A percentile compares a stretch with the other conserved stretches of the same genome.
phyloP scores from a whole-genome alignment of 2,113 vertebrate genomes.

The Lampris incognitus region DNA sequence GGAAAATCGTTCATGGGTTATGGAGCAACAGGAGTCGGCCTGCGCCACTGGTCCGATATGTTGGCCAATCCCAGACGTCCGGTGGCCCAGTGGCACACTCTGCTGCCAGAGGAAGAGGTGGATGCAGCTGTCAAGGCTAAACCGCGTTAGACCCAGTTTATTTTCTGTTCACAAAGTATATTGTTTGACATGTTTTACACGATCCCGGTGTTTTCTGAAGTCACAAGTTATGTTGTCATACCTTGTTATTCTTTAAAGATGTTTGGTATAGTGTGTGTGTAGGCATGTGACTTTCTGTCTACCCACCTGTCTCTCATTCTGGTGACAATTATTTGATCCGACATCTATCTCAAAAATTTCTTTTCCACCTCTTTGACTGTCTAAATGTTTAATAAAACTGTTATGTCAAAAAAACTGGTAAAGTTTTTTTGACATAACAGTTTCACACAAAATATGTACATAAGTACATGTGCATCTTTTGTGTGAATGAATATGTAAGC shows the following conservation, averaged over 20 bases:
- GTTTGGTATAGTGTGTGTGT: slow-evolving; percentile 7
- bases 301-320: not conserved
- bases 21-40: slow-evolving; percentile 84
- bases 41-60: slow-evolving; percentile 90
- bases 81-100: slow-evolving; percentile 88
- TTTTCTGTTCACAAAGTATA: not conserved
- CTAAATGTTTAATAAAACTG: slow-evolving; percentile 6
- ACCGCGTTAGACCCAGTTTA: slow-evolving; percentile 72
- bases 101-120: slow-evolving; percentile 84
- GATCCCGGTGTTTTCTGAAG: slow-evolving; percentile 33
- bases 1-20: slow-evolving; percentile 87
- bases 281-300: slow-evolving; percentile 9
- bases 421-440: too few species aligned
- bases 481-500: slow-evolving; percentile 2
- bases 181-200: slow-evolving; percentile 3
- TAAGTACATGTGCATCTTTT: slow-evolving; percentile 24
- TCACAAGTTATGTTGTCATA: slow-evolving; percentile 37
- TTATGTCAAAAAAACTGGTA: too few species aligned
- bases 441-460: not conserved
- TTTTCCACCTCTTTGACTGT: not conserved
- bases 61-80: slow-evolving; percentile 87
- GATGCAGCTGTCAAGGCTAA: slow-evolving; percentile 82
- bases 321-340: not conserved
- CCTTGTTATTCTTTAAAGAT: slow-evolving; percentile 23
- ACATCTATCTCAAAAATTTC: slow-evolving; percentile 33